Evolutionary conservation across 2,888 invertebrate genomes (phyloP), one percentile per base, ranked within the genome.

Genomic region (Scrobipalpa costella): DNA sequence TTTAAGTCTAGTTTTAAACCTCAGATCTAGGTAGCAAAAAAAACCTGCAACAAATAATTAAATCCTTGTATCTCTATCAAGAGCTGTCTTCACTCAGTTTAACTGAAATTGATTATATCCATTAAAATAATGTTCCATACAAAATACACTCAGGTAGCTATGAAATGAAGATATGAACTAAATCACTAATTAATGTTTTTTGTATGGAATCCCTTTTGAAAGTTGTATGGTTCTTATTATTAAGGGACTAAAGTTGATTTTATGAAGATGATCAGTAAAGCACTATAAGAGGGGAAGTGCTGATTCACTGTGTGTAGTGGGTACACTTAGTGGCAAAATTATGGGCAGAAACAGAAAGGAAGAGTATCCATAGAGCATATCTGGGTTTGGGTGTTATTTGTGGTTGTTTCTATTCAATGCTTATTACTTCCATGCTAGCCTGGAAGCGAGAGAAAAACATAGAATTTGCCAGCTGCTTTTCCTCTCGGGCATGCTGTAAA

Each of bases 91-190:
- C 61, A 61, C 61, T 49, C 19, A 13, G 33, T 50, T 36, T 50
- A 49, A 21, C 11, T 59, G 17, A 50, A 27, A 40, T 60, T 44
- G n/a, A 57, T 64, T 15, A 57, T 57, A 64, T 57, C 61, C 49
- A 64, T 61, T 64, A 64, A 64, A 58, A 64, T 47, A 2, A 27
- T 33, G 11, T 60, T 55, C 21, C 55, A 44, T n/a, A 61, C 50
- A 47, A 62, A 57, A 64, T 62, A 36, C 33, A 64, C 49, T 50
- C 63, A 65, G 65, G 65, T 65, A 65, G 63, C 65, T 13, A 34
- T 44, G 27, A 60, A 52, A 52, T 40, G 38, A 60, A 52, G 27
- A 60, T 50, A 36, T 40, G 49, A 40, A 49, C 61, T 47, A 47
- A 47, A 64, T 64, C 64, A 63, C 63, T 63, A 63, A 63, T 63